Evolutionary conservation across 2,797 vertebrate species (phyloP).

Genomic region (Phrynocephalus vlangalii): DNA sequence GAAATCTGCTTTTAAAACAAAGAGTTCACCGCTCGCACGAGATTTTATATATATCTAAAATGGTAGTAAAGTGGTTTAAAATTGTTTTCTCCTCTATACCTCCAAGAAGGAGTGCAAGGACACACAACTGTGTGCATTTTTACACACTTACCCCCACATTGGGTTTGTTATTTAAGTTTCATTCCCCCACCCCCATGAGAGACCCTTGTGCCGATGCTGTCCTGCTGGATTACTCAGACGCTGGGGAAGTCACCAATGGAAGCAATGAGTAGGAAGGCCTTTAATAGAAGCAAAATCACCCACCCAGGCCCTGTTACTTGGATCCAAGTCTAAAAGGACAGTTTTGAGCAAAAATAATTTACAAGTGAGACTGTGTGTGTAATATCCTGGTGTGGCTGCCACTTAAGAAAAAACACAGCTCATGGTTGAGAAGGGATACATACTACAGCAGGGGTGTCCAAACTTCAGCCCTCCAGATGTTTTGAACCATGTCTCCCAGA

Average conservation of each 20-base stretch:
- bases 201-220: too few relatives aligned
- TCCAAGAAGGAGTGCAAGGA: neutral
- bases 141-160: neutral
- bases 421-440: neutral
- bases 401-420: neutral
- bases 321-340: neutral
- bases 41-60: neutral
- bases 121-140: neutral
- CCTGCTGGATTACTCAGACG: neutral
- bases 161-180: neutral
- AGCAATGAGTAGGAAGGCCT: neutral
- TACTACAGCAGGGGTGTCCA: neutral
- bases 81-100: neutral
- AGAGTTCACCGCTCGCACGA: conserved; percentile 28
- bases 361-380: neutral
- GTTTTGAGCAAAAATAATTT: neutral
- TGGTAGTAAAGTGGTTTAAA: too few relatives aligned
- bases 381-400: neutral
- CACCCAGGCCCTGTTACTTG: neutral
- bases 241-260: neutral
- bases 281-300: neutral
- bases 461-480: too few relatives aligned
- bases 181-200: neutral
- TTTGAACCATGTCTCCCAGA: too few relatives aligned
- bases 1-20: conserved; percentile 47